A percentile compares a stretch with the other conserved stretches of the same genome.
Conservation (phyloP, 2,113 vertebrate species). For the Psittacus erithacus region DNA sequence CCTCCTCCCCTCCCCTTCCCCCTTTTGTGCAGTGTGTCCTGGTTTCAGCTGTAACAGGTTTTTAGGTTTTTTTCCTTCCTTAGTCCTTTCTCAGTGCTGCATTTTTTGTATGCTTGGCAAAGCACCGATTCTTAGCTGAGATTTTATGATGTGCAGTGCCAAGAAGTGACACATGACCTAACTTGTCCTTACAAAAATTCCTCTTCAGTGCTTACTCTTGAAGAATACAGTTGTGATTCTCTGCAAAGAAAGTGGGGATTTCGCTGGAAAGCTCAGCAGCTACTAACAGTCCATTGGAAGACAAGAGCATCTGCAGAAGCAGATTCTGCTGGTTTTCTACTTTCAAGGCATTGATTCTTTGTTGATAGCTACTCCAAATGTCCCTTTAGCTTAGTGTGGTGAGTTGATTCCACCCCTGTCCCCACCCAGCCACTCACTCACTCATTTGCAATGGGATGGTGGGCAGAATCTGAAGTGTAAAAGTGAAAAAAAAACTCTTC, state of each 20-base stretch:
- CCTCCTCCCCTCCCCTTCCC: neutral
- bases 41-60: neutral
- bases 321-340: neutral
- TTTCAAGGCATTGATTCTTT: neutral
- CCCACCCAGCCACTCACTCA: fast-evolving
- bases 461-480: neutral
- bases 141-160: neutral
- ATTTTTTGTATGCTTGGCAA: neutral
- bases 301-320: neutral
- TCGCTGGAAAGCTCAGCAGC: neutral
- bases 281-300: neutral
- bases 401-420: neutral
- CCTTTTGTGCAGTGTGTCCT: neutral
- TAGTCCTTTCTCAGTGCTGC: neutral
- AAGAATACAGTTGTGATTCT: neutral
- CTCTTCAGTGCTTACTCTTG: neutral
- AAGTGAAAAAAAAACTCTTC: neutral
- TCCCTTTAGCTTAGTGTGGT: neutral
- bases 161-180: neutral
- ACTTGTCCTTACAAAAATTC: neutral
- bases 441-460: neutral
- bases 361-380: neutral
- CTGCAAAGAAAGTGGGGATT: neutral
- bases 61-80: neutral
- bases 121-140: neutral